phyloP scores from a whole-genome alignment of 1,140 invertebrate genomes.

The Drosophila repletoides region DNA sequence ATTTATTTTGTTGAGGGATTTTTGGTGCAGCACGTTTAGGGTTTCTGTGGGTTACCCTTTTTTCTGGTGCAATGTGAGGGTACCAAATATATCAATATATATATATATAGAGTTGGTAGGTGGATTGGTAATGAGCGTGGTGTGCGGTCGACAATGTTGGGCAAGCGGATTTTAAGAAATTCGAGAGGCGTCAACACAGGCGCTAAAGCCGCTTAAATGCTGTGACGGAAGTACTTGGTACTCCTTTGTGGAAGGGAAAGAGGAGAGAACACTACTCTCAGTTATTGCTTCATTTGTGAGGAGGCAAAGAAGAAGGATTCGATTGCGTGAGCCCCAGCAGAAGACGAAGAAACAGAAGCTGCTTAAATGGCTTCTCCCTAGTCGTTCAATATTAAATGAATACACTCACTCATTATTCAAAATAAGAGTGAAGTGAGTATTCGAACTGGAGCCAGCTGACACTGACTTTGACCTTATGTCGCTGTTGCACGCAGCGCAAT shows the following conservation, averaged over 20 bases:
- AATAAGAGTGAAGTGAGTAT: slow-evolving; percentile 2
- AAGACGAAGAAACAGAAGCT: slow-evolving; percentile 44
- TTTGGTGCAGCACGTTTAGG: slow-evolving; percentile 27
- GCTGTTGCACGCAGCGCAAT: slow-evolving; percentile 77
- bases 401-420: slow-evolving; percentile 44
- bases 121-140: slow-evolving; percentile 60
- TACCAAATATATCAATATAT: slow-evolving; percentile 13
- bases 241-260: not conserved
- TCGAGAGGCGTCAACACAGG: slow-evolving; percentile 81
- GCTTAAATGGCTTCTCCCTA: slow-evolving; percentile 52
- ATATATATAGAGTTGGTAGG: too few relatives aligned
- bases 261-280: not conserved
- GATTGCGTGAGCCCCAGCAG: slow-evolving; percentile 34
- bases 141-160: slow-evolving; percentile 37
- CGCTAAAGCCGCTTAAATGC: slow-evolving; percentile 77
- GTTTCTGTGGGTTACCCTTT: slow-evolving; percentile 37
- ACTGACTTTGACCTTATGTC: slow-evolving; percentile 73
- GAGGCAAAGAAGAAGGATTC: too few relatives aligned
- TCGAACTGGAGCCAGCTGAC: slow-evolving; percentile 75
- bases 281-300: slow-evolving; percentile 22
- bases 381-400: slow-evolving; percentile 61
- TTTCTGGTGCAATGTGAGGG: slow-evolving; percentile 47
- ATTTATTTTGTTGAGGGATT: not conserved
- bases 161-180: slow-evolving; percentile 62
- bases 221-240: slow-evolving; percentile 44